Conservation (phyloP, 2,797 vertebrate species). For the Pseudochirops cupreus region DNA sequence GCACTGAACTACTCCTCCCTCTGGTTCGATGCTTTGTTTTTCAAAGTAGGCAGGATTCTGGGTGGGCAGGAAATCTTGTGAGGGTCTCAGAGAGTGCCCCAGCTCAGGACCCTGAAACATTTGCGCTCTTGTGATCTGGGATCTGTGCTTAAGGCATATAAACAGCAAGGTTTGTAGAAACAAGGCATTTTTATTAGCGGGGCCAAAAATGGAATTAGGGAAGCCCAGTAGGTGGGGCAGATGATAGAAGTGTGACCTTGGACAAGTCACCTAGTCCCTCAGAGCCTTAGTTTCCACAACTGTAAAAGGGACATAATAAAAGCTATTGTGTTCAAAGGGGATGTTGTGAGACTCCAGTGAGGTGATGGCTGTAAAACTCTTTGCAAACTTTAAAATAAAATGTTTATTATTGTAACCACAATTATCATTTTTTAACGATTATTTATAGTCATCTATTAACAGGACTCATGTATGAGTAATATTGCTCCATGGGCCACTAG, state of each 20-base stretch:
- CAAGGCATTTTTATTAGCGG: background rate
- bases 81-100: conserved; percentile 28
- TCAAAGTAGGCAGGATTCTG: conserved; percentile 59
- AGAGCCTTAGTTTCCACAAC: background rate
- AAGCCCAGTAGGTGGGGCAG: conserved; percentile 59
- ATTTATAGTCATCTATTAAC: conserved; percentile 12
- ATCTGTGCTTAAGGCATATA: conserved; percentile 49
- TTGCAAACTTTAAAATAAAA: background rate
- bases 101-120: conserved; percentile 46
- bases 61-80: conserved; percentile 58
- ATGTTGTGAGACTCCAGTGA: background rate
- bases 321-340: background rate
- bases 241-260: background rate
- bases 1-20: conserved; percentile 49
- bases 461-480: conserved; percentile 57
- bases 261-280: background rate
- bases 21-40: conserved; percentile 46
- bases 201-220: conserved; percentile 57
- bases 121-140: conserved; percentile 58
- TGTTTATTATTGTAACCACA: background rate
- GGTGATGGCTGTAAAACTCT: background rate
- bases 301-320: background rate
- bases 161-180: conserved; percentile 54
- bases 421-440: background rate
- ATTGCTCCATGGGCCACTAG: conserved; percentile 60